Percentiles rank a stretch among this genome's conserved stretches.
These are phyloP conservation scores for Melieria crassipennis DNA, from an alignment of 2,888 invertebrate species.

Conservation along the genomic window DNA sequence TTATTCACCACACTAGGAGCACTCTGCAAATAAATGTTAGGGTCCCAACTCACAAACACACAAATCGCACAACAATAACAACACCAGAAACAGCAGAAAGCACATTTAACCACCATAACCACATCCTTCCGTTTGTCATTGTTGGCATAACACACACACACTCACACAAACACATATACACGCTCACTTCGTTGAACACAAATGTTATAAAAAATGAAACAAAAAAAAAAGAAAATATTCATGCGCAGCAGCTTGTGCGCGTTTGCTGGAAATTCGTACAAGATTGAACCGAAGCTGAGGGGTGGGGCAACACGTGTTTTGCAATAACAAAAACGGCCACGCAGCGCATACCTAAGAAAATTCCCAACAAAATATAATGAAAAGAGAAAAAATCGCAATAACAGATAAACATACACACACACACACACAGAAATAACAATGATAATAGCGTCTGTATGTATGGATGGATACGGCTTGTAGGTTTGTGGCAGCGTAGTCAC, in stretches of 20 bases:
- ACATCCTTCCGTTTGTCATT: slow-evolving; percentile 30
- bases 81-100: too few species aligned
- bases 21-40: too few species aligned
- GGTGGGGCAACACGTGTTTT: background rate
- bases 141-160: slow-evolving; percentile 13
- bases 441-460: too few species aligned
- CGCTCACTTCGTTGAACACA: background rate
- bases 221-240: slow-evolving; percentile 21
- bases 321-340: slow-evolving; percentile 7
- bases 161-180: background rate
- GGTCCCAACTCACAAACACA: too few species aligned
- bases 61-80: too few species aligned
- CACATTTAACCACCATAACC: slow-evolving; percentile 6
- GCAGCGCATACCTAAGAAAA: background rate
- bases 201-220: background rate
- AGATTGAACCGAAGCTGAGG: slow-evolving; percentile 2
- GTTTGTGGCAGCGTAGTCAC: too few species aligned
- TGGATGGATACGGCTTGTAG: too few species aligned
- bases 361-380: background rate
- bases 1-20: too few species aligned
- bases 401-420: too few species aligned
- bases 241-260: slow-evolving; percentile 30
- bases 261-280: background rate
- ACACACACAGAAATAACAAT: too few species aligned
- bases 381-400: too few species aligned